Conservation (phyloP, 2,113 vertebrate species). For the Ophiodon elongatus region DNA sequence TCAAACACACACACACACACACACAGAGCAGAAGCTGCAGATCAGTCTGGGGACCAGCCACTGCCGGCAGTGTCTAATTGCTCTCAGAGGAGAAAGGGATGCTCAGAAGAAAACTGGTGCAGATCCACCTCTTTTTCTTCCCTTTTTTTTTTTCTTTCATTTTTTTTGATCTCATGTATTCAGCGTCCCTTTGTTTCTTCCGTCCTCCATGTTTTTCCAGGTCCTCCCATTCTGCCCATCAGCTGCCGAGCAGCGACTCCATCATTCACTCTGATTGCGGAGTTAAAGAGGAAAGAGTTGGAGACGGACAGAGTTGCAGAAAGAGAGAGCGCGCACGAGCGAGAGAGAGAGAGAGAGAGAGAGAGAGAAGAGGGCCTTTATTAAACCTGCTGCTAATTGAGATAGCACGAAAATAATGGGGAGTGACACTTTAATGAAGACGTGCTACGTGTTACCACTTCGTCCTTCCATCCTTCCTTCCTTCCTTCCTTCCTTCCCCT, state of each 20-base stretch:
- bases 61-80: constrained; percentile 84
- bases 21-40: constrained; percentile 65
- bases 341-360: constrained; percentile 39
- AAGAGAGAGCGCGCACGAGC: constrained; percentile 44
- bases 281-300: constrained; percentile 62
- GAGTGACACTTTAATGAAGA: constrained; percentile 90
- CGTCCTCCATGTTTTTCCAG: constrained; percentile 21
- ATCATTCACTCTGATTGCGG: constrained; percentile 69
- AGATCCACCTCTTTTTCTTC: constrained; percentile 55
- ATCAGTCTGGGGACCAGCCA: constrained; percentile 77
- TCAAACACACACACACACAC: constrained; percentile 45
- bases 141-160: too few species aligned
- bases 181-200: constrained; percentile 40
- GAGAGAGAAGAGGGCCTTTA: constrained; percentile 81
- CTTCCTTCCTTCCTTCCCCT: constrained; percentile 74
- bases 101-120: constrained; percentile 57
- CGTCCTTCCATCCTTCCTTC: constrained; percentile 79
- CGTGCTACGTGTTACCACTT: constrained; percentile 82
- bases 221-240: constrained; percentile 53
- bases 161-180: constrained; percentile 40
- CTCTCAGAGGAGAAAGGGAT: constrained; percentile 84
- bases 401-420: constrained; percentile 88
- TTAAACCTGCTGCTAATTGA: constrained; percentile 89
- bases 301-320: constrained; percentile 63
- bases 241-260: constrained; percentile 56